These are phyloP conservation scores for Hippocampus barbouri DNA, from an alignment of 2,113 vertebrate species.

Conservation along the genomic window DNA sequence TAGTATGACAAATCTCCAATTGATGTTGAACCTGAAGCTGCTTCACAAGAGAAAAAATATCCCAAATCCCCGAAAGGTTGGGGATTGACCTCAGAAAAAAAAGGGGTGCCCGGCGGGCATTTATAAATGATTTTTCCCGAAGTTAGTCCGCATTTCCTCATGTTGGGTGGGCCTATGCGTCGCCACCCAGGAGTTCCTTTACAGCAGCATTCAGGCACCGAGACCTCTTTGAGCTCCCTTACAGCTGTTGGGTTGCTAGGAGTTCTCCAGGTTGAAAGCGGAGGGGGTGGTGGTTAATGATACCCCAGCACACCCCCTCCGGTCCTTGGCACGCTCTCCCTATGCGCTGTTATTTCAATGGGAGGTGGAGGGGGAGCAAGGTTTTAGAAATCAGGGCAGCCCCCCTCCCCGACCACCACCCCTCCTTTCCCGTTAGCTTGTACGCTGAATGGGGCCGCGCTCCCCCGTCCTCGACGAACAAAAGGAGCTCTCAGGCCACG, in stretches of 20 bases:
- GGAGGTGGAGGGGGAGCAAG: constrained; percentile 14
- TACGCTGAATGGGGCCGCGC: constrained; percentile 58
- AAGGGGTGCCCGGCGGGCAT: too few relatives aligned
- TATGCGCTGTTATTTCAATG: constrained; percentile 50
- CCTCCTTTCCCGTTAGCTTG: constrained; percentile 18
- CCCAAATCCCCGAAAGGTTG: not conserved
- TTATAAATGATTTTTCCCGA: constrained; percentile 17
- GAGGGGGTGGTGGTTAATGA: constrained; percentile 44
- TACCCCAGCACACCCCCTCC: constrained; percentile 36
- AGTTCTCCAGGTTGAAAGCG: constrained; percentile 7
- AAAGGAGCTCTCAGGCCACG: constrained; percentile 52
- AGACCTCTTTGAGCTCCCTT: constrained; percentile 36
- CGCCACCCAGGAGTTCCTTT: constrained; percentile 40
- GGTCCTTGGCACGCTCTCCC: constrained; percentile 65
- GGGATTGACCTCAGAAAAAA: not conserved
- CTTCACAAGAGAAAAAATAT: too few relatives aligned
- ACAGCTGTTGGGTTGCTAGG: constrained; percentile 58
- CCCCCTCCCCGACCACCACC: constrained; percentile 21
- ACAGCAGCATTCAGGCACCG: constrained; percentile 32
- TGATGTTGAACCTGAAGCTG: too few relatives aligned
- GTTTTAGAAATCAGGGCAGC: constrained; percentile 47
- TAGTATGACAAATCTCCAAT: too few relatives aligned
- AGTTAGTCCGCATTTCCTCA: constrained; percentile 14
- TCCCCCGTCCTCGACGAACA: constrained; percentile 58
- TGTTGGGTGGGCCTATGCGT: constrained; percentile 48